A percentile compares a stretch with the other conserved stretches of the same genome.
Evolutionary conservation across 2,888 invertebrate species (phyloP).

Genomic region (Helicoverpa assulta): DNA sequence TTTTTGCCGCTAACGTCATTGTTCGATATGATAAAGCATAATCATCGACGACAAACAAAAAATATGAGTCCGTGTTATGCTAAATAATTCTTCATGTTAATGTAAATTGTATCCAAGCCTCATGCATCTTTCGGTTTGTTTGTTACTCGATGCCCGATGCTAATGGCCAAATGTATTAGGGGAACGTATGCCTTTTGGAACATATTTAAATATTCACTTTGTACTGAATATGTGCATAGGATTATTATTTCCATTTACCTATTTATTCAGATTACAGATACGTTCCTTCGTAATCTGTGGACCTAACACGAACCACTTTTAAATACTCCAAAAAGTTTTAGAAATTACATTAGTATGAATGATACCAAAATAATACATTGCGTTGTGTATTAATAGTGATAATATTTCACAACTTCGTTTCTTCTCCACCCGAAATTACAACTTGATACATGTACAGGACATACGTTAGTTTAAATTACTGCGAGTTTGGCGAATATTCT

Average conservation of each 20-base stretch:
- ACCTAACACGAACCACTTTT: too few species aligned
- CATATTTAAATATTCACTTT: slow-evolving; percentile 8
- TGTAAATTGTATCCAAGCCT: slow-evolving; percentile 43
- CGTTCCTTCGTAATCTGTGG: background rate
- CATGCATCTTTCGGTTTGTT: slow-evolving; percentile 40
- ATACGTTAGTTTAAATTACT: slow-evolving; percentile 23
- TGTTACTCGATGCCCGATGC: slow-evolving; percentile 27
- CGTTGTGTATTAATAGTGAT: background rate
- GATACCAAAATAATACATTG: background rate
- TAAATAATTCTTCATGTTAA: slow-evolving; percentile 53
- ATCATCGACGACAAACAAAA: slow-evolving; percentile 39
- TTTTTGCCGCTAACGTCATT: slow-evolving; percentile 20
- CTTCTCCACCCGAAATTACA: background rate
- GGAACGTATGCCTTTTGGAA: slow-evolving; percentile 20
- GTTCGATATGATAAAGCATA: slow-evolving; percentile 23
- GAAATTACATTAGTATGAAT: too few species aligned
- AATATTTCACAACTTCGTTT: background rate
- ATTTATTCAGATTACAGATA: background rate
- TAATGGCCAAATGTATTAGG: slow-evolving; percentile 38
- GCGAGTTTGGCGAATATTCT: slow-evolving; percentile 21
- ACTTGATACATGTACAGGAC: background rate
- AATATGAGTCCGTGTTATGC: slow-evolving; percentile 28
- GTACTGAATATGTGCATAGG: slow-evolving; percentile 11
- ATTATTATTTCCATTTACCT: too few species aligned
- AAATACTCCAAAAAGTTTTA: too few species aligned